phyloP scores from a whole-genome alignment of 2,888 invertebrate species.

The Callosobruchus maculatus region DNA sequence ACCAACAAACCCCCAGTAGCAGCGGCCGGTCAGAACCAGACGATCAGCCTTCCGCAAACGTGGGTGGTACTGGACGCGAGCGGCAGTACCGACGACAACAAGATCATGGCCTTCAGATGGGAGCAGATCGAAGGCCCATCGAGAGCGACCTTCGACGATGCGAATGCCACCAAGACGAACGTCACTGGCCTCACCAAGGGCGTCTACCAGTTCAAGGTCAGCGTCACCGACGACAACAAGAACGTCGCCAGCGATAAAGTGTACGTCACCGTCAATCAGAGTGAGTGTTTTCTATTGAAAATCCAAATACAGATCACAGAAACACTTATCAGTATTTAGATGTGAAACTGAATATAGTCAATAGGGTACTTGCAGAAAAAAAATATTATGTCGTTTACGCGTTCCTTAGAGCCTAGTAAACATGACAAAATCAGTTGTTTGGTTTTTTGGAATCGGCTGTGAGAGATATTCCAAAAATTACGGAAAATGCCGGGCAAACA shows the following conservation, averaged over 20 bases:
- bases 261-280: slow-evolving; percentile 78
- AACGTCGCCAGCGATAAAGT: slow-evolving; percentile 73
- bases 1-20: slow-evolving; percentile 81
- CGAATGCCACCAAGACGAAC: slow-evolving; percentile 58
- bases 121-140: slow-evolving; percentile 70
- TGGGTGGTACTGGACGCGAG: slow-evolving; percentile 78
- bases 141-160: slow-evolving; percentile 51
- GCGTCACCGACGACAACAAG: slow-evolving; percentile 80
- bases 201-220: slow-evolving; percentile 74
- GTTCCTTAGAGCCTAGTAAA: no score
- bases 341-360: no score
- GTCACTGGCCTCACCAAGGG: slow-evolving; percentile 81
- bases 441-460: no score
- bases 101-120: slow-evolving; percentile 81
- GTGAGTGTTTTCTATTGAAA: slow-evolving; percentile 60
- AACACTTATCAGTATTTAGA: no score
- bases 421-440: no score
- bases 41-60: slow-evolving; percentile 80
- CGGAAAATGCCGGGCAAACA: no score
- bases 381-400: no score
- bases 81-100: slow-evolving; percentile 69
- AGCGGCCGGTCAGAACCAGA: slow-evolving; percentile 60
- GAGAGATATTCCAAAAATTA: no score
- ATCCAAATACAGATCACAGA: no score
- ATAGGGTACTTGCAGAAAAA: no score